phyloP scores from a whole-genome alignment of 2,888 invertebrate genomes.

The Trissolcus brochymenae region DNA sequence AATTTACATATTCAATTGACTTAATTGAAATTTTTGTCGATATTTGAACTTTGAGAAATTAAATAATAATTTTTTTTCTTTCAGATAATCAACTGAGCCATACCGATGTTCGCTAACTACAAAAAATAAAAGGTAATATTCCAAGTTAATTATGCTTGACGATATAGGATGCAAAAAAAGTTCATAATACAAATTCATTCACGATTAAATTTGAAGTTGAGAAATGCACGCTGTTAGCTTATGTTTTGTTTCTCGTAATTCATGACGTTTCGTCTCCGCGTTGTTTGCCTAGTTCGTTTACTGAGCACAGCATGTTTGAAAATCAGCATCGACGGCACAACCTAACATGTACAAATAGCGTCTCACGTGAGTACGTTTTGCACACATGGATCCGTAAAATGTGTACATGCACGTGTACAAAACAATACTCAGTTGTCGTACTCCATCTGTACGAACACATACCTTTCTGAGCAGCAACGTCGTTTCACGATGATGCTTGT shows the following conservation, averaged over 20 bases:
- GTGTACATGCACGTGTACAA: constrained; percentile 9
- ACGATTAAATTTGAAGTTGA: too few species aligned
- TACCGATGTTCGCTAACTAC: neutral
- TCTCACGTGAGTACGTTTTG: constrained; percentile 5
- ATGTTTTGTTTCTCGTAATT: constrained; percentile 54
- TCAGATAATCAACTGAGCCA: neutral
- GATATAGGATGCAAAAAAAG: too few species aligned
- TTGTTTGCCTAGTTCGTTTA: constrained; percentile 63
- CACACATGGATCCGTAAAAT: constrained; percentile 6
- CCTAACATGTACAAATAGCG: constrained; percentile 4
- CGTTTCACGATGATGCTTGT: constrained; percentile 47
- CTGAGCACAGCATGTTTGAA: constrained; percentile 59
- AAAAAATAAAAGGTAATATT: constrained; percentile 45
- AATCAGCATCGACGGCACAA: constrained; percentile 61
- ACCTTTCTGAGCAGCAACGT: constrained; percentile 11
- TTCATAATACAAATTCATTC: too few species aligned
- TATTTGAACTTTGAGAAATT: too few species aligned
- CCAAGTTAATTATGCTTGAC: too few species aligned
- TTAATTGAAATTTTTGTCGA: too few species aligned
- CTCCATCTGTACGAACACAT: neutral
- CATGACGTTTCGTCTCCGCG: constrained; percentile 39
- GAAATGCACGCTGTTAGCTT: constrained; percentile 54
- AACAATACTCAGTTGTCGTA: constrained; percentile 1
- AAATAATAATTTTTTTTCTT: too few species aligned
- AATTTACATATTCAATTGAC: too few species aligned